Evolutionary conservation across 2,888 invertebrate genomes (phyloP).

Genomic region (Pomacea canaliculata): DNA sequence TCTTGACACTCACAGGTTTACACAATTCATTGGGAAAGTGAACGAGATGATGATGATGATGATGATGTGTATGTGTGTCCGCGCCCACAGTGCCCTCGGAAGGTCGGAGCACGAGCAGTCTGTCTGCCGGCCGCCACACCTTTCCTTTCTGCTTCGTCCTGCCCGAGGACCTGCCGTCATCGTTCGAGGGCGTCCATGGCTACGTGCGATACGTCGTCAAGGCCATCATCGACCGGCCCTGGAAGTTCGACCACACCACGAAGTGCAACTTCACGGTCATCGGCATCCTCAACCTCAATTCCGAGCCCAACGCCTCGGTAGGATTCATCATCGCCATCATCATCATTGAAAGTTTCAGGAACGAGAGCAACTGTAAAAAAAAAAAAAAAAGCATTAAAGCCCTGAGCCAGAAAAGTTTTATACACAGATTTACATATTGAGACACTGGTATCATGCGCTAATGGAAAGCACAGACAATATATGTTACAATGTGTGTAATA

Average conservation of each 20-base stretch:
- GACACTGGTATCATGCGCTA: too few relatives aligned
- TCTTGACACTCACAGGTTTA: too few relatives aligned
- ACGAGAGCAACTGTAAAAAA: too few relatives aligned
- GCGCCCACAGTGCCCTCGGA: slow-evolving; percentile 20
- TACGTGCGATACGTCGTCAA: slow-evolving; percentile 85
- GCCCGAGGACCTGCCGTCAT: slow-evolving; percentile 71
- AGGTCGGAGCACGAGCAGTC: slow-evolving; percentile 71
- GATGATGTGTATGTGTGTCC: too few relatives aligned
- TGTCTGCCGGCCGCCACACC: slow-evolving; percentile 76
- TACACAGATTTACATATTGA: too few relatives aligned
- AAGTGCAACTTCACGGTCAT: slow-evolving; percentile 87
- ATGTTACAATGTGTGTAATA: too few relatives aligned
- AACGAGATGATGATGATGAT: too few relatives aligned
- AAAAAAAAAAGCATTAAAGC: too few relatives aligned
- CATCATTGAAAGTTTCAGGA: too few relatives aligned
- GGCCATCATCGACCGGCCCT: slow-evolving; percentile 83
- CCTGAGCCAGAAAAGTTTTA: too few relatives aligned
- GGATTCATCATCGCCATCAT: background rate
- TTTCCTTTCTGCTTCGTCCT: slow-evolving; percentile 85
- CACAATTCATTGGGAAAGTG: too few relatives aligned
- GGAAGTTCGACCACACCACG: slow-evolving; percentile 86
- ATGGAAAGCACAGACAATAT: too few relatives aligned
- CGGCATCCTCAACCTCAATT: slow-evolving; percentile 84
- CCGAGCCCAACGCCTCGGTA: slow-evolving; percentile 37
- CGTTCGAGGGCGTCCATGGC: slow-evolving; percentile 68